These are phyloP conservation scores for Psilopsiagon aurifrons DNA, from an alignment of 2,113 vertebrate species.

Conservation along the genomic window DNA sequence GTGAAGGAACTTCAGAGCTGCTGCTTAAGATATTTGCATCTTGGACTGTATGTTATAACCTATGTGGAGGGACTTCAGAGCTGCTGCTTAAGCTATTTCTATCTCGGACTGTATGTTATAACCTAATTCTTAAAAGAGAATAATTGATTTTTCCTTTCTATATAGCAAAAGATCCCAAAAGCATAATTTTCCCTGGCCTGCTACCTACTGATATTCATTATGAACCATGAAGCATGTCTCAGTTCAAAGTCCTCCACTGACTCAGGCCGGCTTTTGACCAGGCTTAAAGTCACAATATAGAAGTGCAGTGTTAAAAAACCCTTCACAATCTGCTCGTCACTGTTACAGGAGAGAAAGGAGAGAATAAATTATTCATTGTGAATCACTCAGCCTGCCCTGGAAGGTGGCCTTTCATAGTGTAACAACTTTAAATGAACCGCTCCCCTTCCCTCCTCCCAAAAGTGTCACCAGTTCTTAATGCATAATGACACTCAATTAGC, in stretches of 20 bases:
- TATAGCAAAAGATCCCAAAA: neutral
- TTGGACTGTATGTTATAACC: neutral
- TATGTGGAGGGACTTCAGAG: neutral
- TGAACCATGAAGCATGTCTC: neutral
- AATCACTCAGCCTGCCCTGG: slow-evolving; percentile 6
- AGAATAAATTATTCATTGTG: slow-evolving; percentile 45
- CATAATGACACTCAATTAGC: slow-evolving; percentile 9
- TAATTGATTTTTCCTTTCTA: neutral
- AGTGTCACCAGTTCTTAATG: neutral
- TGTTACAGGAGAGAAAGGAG: neutral
- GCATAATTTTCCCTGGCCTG: neutral
- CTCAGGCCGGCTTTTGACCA: neutral
- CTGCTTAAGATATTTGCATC: neutral
- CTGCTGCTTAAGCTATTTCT: neutral
- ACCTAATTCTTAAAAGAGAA: neutral
- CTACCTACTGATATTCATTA: neutral
- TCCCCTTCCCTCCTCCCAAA: neutral
- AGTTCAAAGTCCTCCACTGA: neutral
- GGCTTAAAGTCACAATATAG: neutral
- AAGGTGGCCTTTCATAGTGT: neutral
- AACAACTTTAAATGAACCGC: slow-evolving; percentile 1
- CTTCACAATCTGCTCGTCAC: neutral
- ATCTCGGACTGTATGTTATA: neutral
- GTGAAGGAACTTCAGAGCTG: neutral
- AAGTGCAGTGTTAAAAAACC: neutral